These are phyloP conservation scores for Heliocidaris tuberculata DNA, from an alignment of 35 echinoderm and acorn worm genomes.

Conservation along the genomic window DNA sequence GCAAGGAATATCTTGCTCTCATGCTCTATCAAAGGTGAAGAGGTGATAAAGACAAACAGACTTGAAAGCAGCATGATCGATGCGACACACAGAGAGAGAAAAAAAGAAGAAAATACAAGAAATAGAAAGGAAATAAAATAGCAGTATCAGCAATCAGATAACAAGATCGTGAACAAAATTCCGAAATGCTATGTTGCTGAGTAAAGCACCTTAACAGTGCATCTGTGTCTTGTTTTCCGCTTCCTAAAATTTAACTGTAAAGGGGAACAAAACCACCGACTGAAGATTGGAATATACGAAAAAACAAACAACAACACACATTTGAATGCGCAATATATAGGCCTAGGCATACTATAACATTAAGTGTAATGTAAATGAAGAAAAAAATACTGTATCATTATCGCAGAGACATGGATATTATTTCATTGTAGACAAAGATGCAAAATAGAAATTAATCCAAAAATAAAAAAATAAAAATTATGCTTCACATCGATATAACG, in stretches of 20 bases:
- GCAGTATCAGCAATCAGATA: not conserved
- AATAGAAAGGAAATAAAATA: not conserved
- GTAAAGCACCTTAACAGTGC: not conserved
- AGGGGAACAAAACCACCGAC: not conserved
- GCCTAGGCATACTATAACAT: too few species aligned
- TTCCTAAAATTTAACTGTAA: not conserved
- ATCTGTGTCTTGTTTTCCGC: not conserved
- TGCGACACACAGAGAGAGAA: not conserved
- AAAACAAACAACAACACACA: too few species aligned
- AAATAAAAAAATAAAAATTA: too few species aligned
- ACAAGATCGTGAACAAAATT: not conserved
- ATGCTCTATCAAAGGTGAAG: not conserved
- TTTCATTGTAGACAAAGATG: too few species aligned
- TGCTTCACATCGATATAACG: too few species aligned
- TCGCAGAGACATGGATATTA: too few species aligned
- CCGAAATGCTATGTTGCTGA: not conserved
- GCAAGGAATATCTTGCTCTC: not conserved
- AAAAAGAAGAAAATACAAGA: not conserved
- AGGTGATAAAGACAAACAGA: constrained; percentile 1
- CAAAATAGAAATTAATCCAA: too few species aligned
- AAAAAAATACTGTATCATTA: too few species aligned
- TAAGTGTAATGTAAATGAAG: too few species aligned
- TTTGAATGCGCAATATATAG: too few species aligned
- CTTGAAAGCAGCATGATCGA: not conserved
- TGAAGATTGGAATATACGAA: not conserved